Conservation (phyloP, 2,888 invertebrate species). For the Meandrusa payeni region DNA sequence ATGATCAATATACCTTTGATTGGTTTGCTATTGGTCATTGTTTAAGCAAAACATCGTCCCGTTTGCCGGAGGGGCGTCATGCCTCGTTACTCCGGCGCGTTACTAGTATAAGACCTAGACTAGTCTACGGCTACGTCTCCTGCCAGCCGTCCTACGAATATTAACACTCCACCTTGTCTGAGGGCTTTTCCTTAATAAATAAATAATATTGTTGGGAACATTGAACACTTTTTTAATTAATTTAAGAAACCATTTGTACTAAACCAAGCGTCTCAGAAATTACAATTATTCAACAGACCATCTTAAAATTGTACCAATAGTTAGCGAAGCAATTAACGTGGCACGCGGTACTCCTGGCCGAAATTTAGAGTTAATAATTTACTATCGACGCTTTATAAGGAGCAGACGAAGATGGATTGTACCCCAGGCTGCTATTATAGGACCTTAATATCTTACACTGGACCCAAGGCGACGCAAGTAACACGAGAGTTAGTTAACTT, state of each 20-base stretch:
- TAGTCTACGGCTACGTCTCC: no score
- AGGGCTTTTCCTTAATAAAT: no score
- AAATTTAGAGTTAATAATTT: conserved; percentile 20
- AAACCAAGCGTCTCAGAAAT: conserved; percentile 1
- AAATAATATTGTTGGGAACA: no score
- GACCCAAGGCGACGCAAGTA: not conserved
- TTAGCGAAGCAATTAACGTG: conserved; percentile 18
- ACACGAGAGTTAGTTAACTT: not conserved
- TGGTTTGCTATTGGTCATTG: conserved; percentile 1
- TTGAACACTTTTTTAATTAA: no score
- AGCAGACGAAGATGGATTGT: conserved; percentile 20
- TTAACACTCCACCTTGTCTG: no score
- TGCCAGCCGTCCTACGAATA: no score
- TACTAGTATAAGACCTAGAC: no score
- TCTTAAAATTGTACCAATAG: conserved; percentile 1
- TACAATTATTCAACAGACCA: conserved; percentile 3
- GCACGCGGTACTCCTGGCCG: not conserved
- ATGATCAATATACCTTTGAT: no score
- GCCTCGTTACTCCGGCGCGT: conserved; percentile 35
- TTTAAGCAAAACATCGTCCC: conserved; percentile 19
- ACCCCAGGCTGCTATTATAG: conserved; percentile 24
- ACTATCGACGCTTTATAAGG: conserved; percentile 17
- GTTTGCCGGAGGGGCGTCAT: conserved; percentile 30
- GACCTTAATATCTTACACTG: conserved; percentile 22
- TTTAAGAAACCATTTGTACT: no score